Evolutionary conservation across 2,888 invertebrate genomes (phyloP).

Genomic region (Calephelis perditalis): DNA sequence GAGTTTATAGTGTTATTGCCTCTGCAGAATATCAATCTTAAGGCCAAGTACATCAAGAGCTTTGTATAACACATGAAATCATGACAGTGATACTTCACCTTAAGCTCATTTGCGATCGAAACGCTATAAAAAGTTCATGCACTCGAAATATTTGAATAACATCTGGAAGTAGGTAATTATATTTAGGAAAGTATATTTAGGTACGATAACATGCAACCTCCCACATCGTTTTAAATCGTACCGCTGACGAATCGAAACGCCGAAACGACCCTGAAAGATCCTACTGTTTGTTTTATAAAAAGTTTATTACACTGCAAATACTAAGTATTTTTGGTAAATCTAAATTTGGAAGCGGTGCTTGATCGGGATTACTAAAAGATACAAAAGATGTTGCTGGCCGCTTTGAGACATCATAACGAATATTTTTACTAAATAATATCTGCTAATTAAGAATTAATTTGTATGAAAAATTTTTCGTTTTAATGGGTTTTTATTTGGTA

Average conservation of each 20-base stretch:
- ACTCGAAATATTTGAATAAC: conserved; percentile 6
- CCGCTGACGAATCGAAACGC: conserved; percentile 41
- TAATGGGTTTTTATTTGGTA: too few species aligned
- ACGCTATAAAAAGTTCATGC: not conserved
- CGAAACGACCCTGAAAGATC: conserved; percentile 14
- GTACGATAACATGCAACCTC: conserved; percentile 42
- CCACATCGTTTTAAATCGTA: conserved; percentile 53
- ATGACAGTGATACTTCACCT: not conserved
- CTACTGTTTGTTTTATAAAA: conserved; percentile 18
- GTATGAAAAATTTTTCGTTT: too few species aligned
- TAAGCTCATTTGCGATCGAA: not conserved
- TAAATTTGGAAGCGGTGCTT: conserved; percentile 1
- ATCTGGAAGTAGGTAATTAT: conserved; percentile 7
- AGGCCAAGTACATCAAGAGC: too few species aligned
- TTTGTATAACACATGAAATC: too few species aligned
- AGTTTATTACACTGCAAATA: conserved; percentile 7
- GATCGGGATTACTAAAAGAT: not conserved
- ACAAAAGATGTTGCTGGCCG: too few species aligned
- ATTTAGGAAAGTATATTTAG: conserved; percentile 7
- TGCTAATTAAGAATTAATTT: too few species aligned
- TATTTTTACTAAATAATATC: too few species aligned
- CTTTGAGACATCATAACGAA: too few species aligned
- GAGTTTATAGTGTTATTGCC: too few species aligned
- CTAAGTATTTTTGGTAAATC: conserved; percentile 1
- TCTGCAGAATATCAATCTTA: too few species aligned